phyloP scores from a whole-genome alignment of 1,140 invertebrate genomes.

The Drosophila lacteicornis region DNA sequence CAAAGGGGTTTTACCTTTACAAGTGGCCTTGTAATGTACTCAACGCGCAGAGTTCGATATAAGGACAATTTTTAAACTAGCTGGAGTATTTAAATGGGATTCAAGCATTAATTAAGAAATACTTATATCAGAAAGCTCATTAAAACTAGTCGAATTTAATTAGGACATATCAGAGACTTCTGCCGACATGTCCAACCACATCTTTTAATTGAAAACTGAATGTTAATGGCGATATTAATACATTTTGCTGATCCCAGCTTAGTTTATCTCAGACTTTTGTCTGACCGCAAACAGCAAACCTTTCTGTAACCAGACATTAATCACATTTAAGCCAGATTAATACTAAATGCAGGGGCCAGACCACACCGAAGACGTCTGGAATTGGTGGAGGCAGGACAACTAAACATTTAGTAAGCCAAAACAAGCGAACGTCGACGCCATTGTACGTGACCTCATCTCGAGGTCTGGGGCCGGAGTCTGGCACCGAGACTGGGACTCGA shows the following conservation, averaged over 20 bases:
- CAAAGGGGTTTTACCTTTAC: background rate
- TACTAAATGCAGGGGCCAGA: slow-evolving; percentile 58
- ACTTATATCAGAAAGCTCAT: background rate
- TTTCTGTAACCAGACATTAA: slow-evolving; percentile 59
- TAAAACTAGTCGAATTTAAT: background rate
- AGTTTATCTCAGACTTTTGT: slow-evolving; percentile 26
- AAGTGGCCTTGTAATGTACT: background rate
- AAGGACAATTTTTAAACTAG: background rate
- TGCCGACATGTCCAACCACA: background rate
- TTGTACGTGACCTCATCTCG: slow-evolving; percentile 71
- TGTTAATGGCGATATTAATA: slow-evolving; percentile 30
- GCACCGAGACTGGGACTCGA: slow-evolving; percentile 33
- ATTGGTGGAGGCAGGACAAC: slow-evolving; percentile 45
- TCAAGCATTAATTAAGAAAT: background rate
- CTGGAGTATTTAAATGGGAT: background rate
- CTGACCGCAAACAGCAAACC: slow-evolving; percentile 23
- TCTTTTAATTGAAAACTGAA: slow-evolving; percentile 40
- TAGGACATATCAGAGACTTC: background rate
- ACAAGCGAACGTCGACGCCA: slow-evolving; percentile 63
- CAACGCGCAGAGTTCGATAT: background rate
- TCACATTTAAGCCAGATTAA: slow-evolving; percentile 77
- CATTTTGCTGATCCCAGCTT: slow-evolving; percentile 31
- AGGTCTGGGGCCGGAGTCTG: slow-evolving; percentile 16
- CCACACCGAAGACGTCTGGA: slow-evolving; percentile 30
- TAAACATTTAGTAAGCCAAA: slow-evolving; percentile 78